phyloP scores from a whole-genome alignment of 2,113 vertebrate genomes.

The Poeciliopsis occidentalis region DNA sequence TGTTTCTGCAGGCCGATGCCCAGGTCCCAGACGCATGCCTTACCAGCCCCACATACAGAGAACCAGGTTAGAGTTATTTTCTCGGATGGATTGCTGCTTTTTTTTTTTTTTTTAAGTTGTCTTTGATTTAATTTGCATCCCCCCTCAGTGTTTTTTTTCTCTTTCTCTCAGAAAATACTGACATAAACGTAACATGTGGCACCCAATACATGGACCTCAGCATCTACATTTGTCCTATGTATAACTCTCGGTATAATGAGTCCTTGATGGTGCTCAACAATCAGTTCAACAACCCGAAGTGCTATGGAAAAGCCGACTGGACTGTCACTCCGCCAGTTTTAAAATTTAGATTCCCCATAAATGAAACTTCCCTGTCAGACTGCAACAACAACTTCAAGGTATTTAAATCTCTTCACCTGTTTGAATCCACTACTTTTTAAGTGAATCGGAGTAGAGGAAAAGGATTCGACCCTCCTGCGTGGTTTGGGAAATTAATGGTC shows the following conservation, averaged over 20 bases:
- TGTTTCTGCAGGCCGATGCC: constrained; percentile 60
- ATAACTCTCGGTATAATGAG: constrained; percentile 75
- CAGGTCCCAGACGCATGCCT: constrained; percentile 31
- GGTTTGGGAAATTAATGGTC: too few species aligned
- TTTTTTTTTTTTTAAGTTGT: too few species aligned
- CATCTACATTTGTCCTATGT: constrained; percentile 79
- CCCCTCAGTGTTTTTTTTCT: constrained; percentile 2
- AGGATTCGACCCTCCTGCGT: too few species aligned
- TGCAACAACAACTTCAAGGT: constrained; percentile 71
- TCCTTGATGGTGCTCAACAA: constrained; percentile 75
- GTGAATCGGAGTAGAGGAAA: too few species aligned
- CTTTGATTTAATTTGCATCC: neutral
- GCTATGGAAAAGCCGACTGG: constrained; percentile 66
- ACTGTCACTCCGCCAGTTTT: constrained; percentile 62
- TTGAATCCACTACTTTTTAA: neutral
- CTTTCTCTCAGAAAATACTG: constrained; percentile 63
- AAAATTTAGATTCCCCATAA: constrained; percentile 72
- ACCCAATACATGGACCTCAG: constrained; percentile 66
- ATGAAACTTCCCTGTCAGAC: constrained; percentile 27
- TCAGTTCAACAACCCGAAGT: constrained; percentile 36
- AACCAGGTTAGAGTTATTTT: constrained; percentile 64
- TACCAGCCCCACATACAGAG: constrained; percentile 47
- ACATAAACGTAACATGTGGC: constrained; percentile 75
- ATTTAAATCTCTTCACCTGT: constrained; percentile 1
- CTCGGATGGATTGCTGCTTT: neutral